Base-by-base conservation (phyloP, 1,140 invertebrate genomes). In the Meloidogyne exigua region DNA sequence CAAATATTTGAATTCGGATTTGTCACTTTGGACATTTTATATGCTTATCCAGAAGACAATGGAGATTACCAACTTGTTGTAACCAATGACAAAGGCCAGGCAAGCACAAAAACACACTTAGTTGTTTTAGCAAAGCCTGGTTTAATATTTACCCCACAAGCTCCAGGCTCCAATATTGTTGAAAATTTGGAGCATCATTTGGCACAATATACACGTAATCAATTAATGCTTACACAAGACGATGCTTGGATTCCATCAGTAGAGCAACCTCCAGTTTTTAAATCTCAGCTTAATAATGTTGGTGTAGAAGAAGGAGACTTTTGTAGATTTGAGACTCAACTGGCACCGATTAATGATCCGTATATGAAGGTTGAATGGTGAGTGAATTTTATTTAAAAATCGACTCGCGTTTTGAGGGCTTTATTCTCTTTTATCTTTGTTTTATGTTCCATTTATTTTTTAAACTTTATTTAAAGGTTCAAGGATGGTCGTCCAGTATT, bases 331-430 rank as follows among this genome's bases (percentile, higher is more conserved):
- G 95, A 98, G 89, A 95, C 94, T 81, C 91, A 95, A 63, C 12
- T 86, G 11, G 83, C 88, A 4, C 96, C 96, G n/a, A 93, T 98
- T 78, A 95, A 95, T 49, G 96, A 99, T 90, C 94, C 96, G 2
- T 95, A 94, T 28, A 90, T 99, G 64, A 95, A 94, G 88, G 94
- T 99, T 0, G 95, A 98, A 90, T 99, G 96, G 96, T 97, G 94
- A 94, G 87, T 96, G 94, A 95, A 86, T 92, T 94, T 86, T 91
- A 94, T 15, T 90, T 99, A 9, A 39, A 9, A 39, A 10, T 39
- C 65, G 93, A 94, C 89, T 93, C 94, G 87, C 95, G 95, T n/a
- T 93, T 96, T 68, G 3, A 18, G 25, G 15, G 4, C 7, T 26
- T 2, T 18, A 15, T n/a, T n/a, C n/a, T n/a, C n/a, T n/a, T n/a